Evolutionary conservation across 92 coral and sea anemone species (phyloP).

Genomic region (Anthopleura xanthogrammica): DNA sequence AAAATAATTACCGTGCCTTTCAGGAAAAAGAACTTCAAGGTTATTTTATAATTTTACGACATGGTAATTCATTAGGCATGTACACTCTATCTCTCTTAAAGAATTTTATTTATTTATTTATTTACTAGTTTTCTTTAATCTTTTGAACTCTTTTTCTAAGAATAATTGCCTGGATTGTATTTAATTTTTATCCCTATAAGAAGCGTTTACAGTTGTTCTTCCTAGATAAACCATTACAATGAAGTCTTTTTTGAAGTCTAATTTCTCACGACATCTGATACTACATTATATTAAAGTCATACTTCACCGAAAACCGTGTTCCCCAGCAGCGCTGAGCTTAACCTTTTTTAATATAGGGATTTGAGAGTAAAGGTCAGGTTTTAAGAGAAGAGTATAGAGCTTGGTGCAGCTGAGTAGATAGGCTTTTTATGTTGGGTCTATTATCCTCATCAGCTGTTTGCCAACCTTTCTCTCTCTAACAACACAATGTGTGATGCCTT

Average conservation of each 20-base stretch:
- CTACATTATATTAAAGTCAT: too few relatives aligned
- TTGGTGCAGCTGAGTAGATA: neutral
- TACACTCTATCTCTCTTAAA: too few relatives aligned
- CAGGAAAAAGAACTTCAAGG: too few relatives aligned
- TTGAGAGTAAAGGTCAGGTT: neutral
- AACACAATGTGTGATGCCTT: neutral
- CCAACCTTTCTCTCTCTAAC: neutral
- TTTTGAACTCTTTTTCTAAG: neutral
- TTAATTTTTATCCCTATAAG: neutral
- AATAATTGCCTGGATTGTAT: neutral
- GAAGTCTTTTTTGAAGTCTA: neutral
- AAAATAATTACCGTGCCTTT: too few relatives aligned
- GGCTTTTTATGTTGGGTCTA: neutral
- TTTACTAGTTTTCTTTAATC: neutral
- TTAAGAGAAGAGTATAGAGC: neutral
- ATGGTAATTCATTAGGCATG: too few relatives aligned
- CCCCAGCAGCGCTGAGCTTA: neutral
- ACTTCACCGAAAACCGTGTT: neutral
- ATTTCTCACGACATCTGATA: neutral
- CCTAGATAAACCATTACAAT: neutral
- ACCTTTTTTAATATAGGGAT: neutral
- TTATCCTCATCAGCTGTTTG: constrained; percentile 12
- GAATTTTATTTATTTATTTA: neutral
- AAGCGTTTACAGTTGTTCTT: neutral
- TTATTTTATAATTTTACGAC: too few relatives aligned